phyloP scores from a whole-genome alignment of 2,888 invertebrate genomes.

The Eremobia ochroleuca region DNA sequence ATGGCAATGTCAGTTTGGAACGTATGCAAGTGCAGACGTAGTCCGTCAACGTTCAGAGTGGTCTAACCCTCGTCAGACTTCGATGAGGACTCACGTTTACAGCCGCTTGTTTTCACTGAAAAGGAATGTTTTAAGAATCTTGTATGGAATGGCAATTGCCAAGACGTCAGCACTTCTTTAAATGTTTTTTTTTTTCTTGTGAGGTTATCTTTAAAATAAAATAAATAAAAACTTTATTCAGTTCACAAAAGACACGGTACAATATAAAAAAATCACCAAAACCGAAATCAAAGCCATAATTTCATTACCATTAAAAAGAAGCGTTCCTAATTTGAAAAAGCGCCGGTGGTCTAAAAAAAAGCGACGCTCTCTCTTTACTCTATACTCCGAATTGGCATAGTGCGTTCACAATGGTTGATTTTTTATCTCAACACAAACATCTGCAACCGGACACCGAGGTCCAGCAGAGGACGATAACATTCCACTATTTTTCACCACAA shows the following conservation, averaged over 20 bases:
- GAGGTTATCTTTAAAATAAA: background rate
- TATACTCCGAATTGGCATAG: constrained; percentile 72
- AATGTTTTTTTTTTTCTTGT: too few species aligned
- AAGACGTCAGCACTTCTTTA: background rate
- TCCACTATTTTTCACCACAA: constrained; percentile 80
- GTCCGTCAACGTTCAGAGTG: constrained; percentile 72
- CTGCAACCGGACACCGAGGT: constrained; percentile 87
- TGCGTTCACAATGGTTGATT: constrained; percentile 67
- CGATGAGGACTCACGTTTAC: constrained; percentile 68
- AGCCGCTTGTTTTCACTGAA: constrained; percentile 35
- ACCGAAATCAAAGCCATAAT: constrained; percentile 33
- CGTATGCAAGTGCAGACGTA: constrained; percentile 68
- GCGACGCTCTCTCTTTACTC: constrained; percentile 65
- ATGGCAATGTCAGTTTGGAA: constrained; percentile 49
- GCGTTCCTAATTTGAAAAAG: constrained; percentile 62
- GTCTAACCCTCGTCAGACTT: constrained; percentile 72
- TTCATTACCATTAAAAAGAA: constrained; percentile 52
- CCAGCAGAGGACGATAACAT: constrained; percentile 71
- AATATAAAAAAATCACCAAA: constrained; percentile 37
- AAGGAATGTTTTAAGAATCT: constrained; percentile 57
- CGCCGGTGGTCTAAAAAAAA: constrained; percentile 69
- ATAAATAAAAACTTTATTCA: too few species aligned
- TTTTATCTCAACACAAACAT: constrained; percentile 79
- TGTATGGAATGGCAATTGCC: constrained; percentile 6
- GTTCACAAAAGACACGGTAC: too few species aligned